Evolutionary conservation across 1,140 invertebrate genomes (phyloP).

Genomic region (Gonatopus flavifemur): DNA sequence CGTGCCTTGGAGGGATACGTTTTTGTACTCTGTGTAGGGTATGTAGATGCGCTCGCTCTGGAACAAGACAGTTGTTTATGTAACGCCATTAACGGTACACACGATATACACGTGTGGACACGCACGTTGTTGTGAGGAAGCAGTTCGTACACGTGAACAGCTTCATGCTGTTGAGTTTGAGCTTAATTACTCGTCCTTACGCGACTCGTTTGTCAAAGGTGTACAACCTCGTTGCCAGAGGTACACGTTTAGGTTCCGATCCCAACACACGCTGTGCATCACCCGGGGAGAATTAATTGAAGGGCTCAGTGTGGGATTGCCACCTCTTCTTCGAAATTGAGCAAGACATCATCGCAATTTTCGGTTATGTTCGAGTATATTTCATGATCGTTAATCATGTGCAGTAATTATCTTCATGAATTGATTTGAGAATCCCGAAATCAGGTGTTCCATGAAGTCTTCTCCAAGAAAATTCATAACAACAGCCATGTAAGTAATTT

Average conservation of each 20-base stretch:
- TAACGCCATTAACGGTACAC: neutral
- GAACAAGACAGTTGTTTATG: conserved; percentile 4
- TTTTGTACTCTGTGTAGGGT: too few species aligned
- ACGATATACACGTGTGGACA: conserved; percentile 1
- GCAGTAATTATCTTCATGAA: too few species aligned
- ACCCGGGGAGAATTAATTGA: conserved; percentile 21
- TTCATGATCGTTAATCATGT: conserved; percentile 25
- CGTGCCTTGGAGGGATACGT: too few species aligned
- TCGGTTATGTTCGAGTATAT: conserved; percentile 7
- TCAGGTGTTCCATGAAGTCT: too few species aligned
- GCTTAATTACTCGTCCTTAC: conserved; percentile 28
- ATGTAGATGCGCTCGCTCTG: conserved; percentile 10
- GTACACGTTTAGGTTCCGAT: too few species aligned
- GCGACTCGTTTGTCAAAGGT: conserved; percentile 32
- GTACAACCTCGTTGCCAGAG: conserved; percentile 7
- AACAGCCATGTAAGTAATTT: too few species aligned
- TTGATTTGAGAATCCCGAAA: too few species aligned
- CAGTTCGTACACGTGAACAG: conserved; percentile 3
- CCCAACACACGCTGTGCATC: too few species aligned
- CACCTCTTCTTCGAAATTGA: conserved; percentile 10
- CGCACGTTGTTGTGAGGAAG: neutral
- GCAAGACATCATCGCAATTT: conserved; percentile 1
- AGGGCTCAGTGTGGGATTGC: conserved; percentile 10
- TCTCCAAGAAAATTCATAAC: too few species aligned
- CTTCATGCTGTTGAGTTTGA: conserved; percentile 4